phyloP scores from a whole-genome alignment of 2,888 invertebrate species.

The Epirrhoe tristata region DNA sequence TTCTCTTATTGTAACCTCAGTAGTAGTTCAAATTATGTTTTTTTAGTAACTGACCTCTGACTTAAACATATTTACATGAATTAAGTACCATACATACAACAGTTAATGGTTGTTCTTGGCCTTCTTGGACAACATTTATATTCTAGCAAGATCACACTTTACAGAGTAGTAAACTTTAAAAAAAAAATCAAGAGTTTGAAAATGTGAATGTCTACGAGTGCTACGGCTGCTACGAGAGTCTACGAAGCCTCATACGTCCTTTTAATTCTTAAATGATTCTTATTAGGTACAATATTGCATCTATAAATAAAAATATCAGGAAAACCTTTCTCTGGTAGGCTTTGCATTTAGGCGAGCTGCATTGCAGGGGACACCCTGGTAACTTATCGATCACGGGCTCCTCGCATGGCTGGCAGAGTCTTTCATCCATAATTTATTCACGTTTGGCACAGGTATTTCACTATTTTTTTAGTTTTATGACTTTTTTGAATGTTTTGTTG shows the following conservation, averaged over 20 bases:
- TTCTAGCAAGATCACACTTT: too few relatives aligned
- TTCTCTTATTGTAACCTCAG: too few relatives aligned
- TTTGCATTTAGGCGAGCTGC: conserved; percentile 64
- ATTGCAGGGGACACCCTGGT: conserved; percentile 66
- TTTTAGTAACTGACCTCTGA: too few relatives aligned
- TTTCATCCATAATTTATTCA: conserved; percentile 56
- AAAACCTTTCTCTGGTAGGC: conserved; percentile 51
- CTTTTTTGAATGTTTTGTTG: neutral
- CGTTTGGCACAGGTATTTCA: neutral
- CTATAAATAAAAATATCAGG: neutral
- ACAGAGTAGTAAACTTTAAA: too few relatives aligned
- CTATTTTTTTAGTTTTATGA: neutral
- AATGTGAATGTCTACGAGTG: neutral
- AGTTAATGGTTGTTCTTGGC: too few relatives aligned
- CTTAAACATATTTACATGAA: too few relatives aligned
- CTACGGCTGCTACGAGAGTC: conserved; percentile 6
- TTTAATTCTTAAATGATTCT: too few relatives aligned
- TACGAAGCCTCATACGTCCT: conserved; percentile 2
- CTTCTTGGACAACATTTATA: too few relatives aligned
- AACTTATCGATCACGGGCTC: conserved; percentile 56
- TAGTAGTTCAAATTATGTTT: too few relatives aligned
- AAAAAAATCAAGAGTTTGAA: too few relatives aligned
- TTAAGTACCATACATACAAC: too few relatives aligned
- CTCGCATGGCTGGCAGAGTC: conserved; percentile 60
- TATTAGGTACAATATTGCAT: too few relatives aligned